Evolutionary conservation across 2,888 invertebrate species (phyloP), one percentile per base, ranked within the genome.

Genomic region (Agonopterix heracliana): DNA sequence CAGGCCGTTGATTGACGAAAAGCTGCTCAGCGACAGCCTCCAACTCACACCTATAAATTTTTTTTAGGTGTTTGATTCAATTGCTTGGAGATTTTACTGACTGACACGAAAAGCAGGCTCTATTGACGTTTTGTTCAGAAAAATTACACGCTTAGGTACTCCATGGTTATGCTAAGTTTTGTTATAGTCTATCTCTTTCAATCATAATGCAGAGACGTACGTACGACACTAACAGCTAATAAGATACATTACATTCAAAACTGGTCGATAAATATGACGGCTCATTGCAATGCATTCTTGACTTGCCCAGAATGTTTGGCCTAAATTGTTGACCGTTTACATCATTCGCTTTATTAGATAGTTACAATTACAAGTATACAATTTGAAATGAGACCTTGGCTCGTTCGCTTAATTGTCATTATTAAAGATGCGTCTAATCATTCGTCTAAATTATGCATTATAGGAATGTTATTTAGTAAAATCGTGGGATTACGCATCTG

Each of bases 281-380:
- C 40, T 52, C 44, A 49, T 52, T 49, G 41, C 38, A 43, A 49
- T 49, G 45, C 48, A 49, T 49, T 49, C 50, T 47, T 45, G 45
- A 12, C 52, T 9, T 45, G 49, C 47, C 50, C 43, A 45, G 45
- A 47, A 45, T 34, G 41, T 41, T 34, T 40, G 50, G 48, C 50
- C 53, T 50, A 48, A 53, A 53, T 53, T 48, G 46, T 48, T 53
- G 36, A n/a, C 46, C 12, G 14, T 43, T 50, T 13, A 50, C 53
- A 50, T 53, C 53, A 53, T 35, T 47, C 47, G 13, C 40, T 46
- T 38, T n/a, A 36, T n/a, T 38, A 38, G 38, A 38, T 38, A 38
- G 26, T 26, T 26, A 26, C 26, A 26, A 14, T 34, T n/a, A 36
- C 36, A 45, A 45, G 36, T 36, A 36, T 45, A 13, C 35, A 36